Conservation (phyloP, 2,113 vertebrate species). For the Eubucco bourcierii region DNA sequence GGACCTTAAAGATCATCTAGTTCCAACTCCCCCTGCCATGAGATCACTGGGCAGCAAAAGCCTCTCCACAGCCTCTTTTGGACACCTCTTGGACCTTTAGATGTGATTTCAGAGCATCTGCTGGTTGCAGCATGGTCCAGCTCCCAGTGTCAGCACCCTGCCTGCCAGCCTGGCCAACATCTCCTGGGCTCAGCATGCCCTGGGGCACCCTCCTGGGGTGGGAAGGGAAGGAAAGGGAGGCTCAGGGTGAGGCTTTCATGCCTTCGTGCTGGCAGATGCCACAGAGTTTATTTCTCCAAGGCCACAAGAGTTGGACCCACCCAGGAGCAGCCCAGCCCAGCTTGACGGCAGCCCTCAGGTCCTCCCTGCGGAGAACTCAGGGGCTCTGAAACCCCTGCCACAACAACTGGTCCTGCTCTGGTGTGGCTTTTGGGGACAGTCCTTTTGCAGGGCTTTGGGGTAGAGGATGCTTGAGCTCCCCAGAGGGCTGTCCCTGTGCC, state of each 20-base stretch:
- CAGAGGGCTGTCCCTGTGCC: not conserved
- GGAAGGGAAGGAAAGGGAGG: not conserved
- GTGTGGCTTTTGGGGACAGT: not conserved
- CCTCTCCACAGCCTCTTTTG: not conserved
- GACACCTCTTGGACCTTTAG: not conserved
- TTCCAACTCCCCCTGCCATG: not conserved
- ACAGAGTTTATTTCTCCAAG: not conserved
- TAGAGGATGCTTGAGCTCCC: not conserved
- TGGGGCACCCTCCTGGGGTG: not conserved
- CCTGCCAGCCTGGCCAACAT: not conserved
- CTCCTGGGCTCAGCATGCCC: not conserved
- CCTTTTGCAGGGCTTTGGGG: not conserved
- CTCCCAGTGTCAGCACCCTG: not conserved
- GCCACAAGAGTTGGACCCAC: not conserved
- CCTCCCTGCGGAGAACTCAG: accelerated
- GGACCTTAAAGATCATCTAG: not conserved
- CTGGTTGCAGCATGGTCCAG: not conserved
- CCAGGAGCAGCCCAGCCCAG: not conserved
- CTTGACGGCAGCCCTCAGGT: accelerated
- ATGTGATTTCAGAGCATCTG: not conserved
- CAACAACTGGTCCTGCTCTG: not conserved
- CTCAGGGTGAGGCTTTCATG: not conserved
- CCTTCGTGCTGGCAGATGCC: not conserved
- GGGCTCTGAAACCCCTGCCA: not conserved
- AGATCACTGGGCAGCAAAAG: not conserved